phyloP scores from a whole-genome alignment of 2,888 invertebrate genomes.

The Uropetala carovei region DNA sequence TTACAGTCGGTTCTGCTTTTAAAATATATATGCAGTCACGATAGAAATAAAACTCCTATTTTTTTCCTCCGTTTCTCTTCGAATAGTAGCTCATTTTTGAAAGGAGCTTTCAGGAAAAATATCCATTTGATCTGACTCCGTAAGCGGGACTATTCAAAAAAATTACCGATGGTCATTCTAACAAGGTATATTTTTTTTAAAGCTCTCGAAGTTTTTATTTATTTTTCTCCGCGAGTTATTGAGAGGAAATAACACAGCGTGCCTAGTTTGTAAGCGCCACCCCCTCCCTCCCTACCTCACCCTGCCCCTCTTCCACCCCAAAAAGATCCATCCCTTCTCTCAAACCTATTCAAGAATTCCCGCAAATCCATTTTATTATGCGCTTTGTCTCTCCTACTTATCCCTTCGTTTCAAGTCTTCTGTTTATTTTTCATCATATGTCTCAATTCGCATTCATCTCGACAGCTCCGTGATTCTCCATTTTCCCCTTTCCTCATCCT shows the following conservation, averaged over 20 bases:
- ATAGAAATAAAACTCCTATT: no score
- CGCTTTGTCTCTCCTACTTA: slow-evolving; percentile 19
- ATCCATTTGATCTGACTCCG: not conserved
- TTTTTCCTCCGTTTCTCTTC: no score
- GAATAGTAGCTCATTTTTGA: no score
- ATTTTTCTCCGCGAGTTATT: not conserved
- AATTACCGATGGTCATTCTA: not conserved
- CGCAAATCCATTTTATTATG: slow-evolving; percentile 19
- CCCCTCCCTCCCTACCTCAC: not conserved
- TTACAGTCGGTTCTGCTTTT: no score
- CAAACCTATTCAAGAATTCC: not conserved
- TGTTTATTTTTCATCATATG: slow-evolving; percentile 18
- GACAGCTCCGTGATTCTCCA: slow-evolving; percentile 15
- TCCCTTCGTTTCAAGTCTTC: not conserved
- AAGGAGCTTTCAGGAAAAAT: no score
- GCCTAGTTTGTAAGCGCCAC: not conserved
- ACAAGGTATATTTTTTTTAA: not conserved
- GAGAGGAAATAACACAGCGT: not conserved
- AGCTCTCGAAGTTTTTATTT: not conserved
- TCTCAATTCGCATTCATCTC: not conserved
- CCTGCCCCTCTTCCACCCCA: not conserved
- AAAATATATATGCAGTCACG: no score
- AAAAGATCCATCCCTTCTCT: not conserved
- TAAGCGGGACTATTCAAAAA: not conserved
- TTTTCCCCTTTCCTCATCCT: not conserved